Percentiles rank a stretch among this genome's conserved stretches.
Evolutionary conservation across 1,140 invertebrate genomes (phyloP).

Genomic region (Lethocerus indicus): DNA sequence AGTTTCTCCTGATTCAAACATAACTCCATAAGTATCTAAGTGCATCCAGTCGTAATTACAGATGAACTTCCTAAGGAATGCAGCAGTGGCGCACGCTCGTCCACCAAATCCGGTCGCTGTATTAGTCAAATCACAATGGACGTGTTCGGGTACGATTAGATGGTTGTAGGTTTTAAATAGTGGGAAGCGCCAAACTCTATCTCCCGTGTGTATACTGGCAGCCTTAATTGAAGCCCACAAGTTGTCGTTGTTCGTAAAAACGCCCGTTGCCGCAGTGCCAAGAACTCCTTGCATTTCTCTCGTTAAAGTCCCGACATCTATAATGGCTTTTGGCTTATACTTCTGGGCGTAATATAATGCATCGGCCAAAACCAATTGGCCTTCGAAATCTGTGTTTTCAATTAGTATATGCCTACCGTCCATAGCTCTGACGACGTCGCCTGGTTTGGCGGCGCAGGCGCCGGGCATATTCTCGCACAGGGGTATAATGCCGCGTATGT

Average conservation of each 20-base stretch:
- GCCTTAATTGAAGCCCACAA: constrained; percentile 30
- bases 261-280: constrained; percentile 33
- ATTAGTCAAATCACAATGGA: constrained; percentile 8
- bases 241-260: constrained; percentile 33
- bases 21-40: constrained; percentile 38
- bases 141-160: constrained; percentile 1
- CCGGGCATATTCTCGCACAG: constrained; percentile 45
- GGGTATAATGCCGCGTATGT: constrained; percentile 35
- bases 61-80: constrained; percentile 39
- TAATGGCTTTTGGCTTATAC: constrained; percentile 36
- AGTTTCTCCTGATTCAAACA: constrained; percentile 20
- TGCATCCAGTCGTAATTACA: constrained; percentile 34
- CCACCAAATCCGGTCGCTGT: constrained; percentile 17
- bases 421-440: constrained; percentile 42
- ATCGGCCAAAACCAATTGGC: constrained; percentile 43
- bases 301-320: constrained; percentile 46
- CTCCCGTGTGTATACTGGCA: constrained; percentile 35
- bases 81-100: constrained; percentile 34
- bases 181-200: constrained; percentile 47
- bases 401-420: constrained; percentile 47
- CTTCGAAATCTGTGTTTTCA: constrained; percentile 47
- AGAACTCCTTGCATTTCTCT: constrained; percentile 34
- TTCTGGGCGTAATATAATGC: constrained; percentile 40
- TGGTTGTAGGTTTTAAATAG: constrained; percentile 32
- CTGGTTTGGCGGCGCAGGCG: constrained; percentile 38